Evolutionary conservation across 53 echinoderm and acorn worm species (phyloP).

Genomic region (Paelopatides confundens): DNA sequence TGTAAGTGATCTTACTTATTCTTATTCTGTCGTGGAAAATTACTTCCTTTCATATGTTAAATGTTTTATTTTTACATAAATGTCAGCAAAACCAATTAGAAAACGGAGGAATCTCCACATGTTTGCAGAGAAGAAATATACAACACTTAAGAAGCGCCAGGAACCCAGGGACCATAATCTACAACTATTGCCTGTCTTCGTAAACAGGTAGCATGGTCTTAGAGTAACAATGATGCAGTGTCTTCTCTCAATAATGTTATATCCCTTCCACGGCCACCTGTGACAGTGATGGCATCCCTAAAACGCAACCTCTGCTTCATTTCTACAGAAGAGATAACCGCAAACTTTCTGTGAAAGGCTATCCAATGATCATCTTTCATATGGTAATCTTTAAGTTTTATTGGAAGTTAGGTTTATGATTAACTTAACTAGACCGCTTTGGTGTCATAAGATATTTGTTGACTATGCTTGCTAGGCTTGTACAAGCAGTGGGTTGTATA

Average conservation of each 20-base stretch:
- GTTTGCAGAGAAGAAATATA: slow-evolving; percentile 2
- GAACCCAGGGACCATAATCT: background rate
- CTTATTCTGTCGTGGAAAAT: background rate
- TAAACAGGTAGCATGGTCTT: slow-evolving; percentile 22
- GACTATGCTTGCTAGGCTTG: slow-evolving; percentile 49
- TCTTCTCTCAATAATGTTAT: background rate
- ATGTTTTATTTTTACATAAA: background rate
- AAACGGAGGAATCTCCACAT: slow-evolving; percentile 21
- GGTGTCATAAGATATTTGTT: slow-evolving; percentile 45
- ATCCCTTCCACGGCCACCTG: slow-evolving; percentile 24
- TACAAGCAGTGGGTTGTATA: slow-evolving; percentile 47
- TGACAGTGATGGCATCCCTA: slow-evolving; percentile 33
- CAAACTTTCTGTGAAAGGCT: slow-evolving; percentile 1
- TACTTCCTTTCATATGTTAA: slow-evolving; percentile 13
- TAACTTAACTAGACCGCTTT: slow-evolving; percentile 48
- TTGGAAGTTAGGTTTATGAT: slow-evolving; percentile 73
- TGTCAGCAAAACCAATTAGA: background rate
- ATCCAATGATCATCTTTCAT: background rate
- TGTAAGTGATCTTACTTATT: background rate
- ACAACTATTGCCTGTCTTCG: slow-evolving; percentile 30
- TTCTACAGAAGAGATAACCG: slow-evolving; percentile 7
- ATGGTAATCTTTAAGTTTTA: slow-evolving; percentile 21
- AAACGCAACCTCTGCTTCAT: slow-evolving; percentile 8
- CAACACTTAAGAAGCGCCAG: background rate
- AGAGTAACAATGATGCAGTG: background rate